Evolutionary conservation across 2,888 invertebrate genomes (phyloP).

Genomic region (Drosophila rubida): DNA sequence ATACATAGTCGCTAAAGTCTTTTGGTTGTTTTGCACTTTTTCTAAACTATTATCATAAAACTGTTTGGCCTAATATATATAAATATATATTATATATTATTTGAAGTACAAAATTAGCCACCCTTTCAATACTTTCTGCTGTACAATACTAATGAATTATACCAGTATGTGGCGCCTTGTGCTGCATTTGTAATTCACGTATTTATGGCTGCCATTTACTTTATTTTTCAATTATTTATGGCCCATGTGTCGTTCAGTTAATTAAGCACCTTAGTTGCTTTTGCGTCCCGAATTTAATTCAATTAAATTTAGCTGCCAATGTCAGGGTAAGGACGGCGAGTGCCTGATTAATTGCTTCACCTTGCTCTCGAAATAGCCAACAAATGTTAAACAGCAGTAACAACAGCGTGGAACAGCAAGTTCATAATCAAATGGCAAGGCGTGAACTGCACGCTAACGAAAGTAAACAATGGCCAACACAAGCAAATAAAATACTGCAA

Average conservation of each 20-base stretch:
- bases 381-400: slow-evolving; percentile 26
- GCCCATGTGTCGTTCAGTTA: slow-evolving; percentile 31
- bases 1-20: too few species aligned
- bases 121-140: neutral
- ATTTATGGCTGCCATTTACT: slow-evolving; percentile 15
- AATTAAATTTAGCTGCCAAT: slow-evolving; percentile 51
- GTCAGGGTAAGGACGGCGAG: slow-evolving; percentile 21
- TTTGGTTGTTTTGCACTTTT: too few species aligned
- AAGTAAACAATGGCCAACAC: slow-evolving; percentile 10
- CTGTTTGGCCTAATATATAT: too few species aligned
- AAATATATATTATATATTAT: too few species aligned
- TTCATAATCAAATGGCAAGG: slow-evolving; percentile 59
- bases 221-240: slow-evolving; percentile 41
- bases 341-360: slow-evolving; percentile 53
- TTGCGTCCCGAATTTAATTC: slow-evolving; percentile 48
- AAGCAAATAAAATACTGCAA: slow-evolving; percentile 10
- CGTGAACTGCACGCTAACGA: slow-evolving; percentile 60
- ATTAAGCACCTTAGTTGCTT: slow-evolving; percentile 27
- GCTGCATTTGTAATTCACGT: slow-evolving; percentile 11
- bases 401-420: slow-evolving; percentile 18
- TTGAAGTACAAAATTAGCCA: neutral
- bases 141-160: neutral
- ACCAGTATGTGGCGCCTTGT: neutral
- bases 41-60: too few species aligned
- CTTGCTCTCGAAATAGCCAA: slow-evolving; percentile 7